Conservation (phyloP, 2,888 invertebrate genomes). For the Scaptomyza flava region DNA sequence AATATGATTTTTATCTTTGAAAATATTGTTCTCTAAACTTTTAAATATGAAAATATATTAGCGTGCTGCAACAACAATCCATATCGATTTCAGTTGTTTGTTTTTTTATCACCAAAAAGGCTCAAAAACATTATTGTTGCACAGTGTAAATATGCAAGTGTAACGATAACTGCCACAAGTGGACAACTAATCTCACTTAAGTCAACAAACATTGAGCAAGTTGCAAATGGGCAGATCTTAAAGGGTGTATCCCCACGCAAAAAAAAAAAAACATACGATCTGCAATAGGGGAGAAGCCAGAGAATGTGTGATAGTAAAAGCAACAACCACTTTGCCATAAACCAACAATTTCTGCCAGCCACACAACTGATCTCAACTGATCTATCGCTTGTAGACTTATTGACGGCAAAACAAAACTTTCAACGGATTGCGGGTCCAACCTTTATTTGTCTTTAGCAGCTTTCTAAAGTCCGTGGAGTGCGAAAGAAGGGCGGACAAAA, state of each 20-base stretch:
- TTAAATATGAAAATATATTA: too few species aligned
- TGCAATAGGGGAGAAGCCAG: background rate
- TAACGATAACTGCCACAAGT: slow-evolving; percentile 15
- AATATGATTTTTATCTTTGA: too few species aligned
- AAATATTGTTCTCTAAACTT: too few species aligned
- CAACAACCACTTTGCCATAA: background rate
- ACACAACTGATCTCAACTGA: slow-evolving; percentile 25
- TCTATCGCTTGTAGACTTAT: slow-evolving; percentile 26
- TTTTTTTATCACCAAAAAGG: background rate
- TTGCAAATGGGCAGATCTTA: slow-evolving; percentile 1
- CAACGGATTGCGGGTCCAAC: slow-evolving; percentile 44
- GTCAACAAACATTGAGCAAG: slow-evolving; percentile 26
- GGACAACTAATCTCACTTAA: slow-evolving; percentile 26
- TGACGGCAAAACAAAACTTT: slow-evolving; percentile 42
- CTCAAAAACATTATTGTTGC: slow-evolving; percentile 8
- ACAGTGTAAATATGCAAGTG: slow-evolving; percentile 46
- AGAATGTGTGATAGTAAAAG: background rate
- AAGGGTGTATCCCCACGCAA: background rate
- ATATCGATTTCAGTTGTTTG: background rate
- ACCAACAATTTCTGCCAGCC: background rate
- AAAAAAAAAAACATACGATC: background rate
- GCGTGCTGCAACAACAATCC: background rate
- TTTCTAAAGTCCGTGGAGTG: slow-evolving; percentile 67
- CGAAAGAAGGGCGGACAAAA: slow-evolving; percentile 59
- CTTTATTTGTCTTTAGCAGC: slow-evolving; percentile 74